Percentiles rank a stretch among this genome's conserved stretches.
Evolutionary conservation across 2,797 vertebrate genomes (phyloP).

Genomic region (Pseudotriccus pelzelni): DNA sequence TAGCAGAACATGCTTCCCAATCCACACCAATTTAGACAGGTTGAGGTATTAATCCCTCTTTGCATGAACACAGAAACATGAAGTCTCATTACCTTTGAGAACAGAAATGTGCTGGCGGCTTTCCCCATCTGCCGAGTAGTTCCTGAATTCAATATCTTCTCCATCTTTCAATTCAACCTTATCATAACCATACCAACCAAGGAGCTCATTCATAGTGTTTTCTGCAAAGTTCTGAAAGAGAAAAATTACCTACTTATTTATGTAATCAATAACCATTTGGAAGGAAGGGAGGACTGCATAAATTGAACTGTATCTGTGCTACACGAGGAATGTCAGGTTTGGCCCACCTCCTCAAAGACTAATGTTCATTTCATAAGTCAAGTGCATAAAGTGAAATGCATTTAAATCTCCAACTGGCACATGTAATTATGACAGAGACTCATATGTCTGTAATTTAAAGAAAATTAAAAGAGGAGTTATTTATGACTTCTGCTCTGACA

Average conservation of each 20-base stretch:
- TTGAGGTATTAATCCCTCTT: slow-evolving; percentile 63
- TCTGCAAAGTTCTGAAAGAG: slow-evolving; percentile 96
- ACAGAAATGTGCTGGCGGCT: slow-evolving; percentile 96
- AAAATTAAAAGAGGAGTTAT: slow-evolving; percentile 68
- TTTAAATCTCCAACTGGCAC: slow-evolving; percentile 71
- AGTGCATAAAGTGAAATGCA: slow-evolving; percentile 63
- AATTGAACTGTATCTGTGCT: slow-evolving; percentile 65
- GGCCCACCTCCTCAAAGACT: slow-evolving; percentile 61
- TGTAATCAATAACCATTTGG: slow-evolving; percentile 76
- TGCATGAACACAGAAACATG: slow-evolving; percentile 58
- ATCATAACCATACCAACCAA: slow-evolving; percentile 99
- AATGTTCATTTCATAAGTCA: slow-evolving; percentile 72
- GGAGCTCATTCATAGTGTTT: slow-evolving; percentile 99
- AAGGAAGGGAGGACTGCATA: slow-evolving; percentile 67
- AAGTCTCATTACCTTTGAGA: slow-evolving; percentile 90
- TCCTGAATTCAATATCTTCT: slow-evolving; percentile 95
- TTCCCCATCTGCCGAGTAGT: slow-evolving; percentile 89
- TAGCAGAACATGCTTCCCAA: slow-evolving; percentile 42
- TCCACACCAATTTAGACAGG: slow-evolving; percentile 27
- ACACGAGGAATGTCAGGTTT: slow-evolving; percentile 51
- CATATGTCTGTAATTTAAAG: slow-evolving; percentile 69
- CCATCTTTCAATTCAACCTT: slow-evolving; percentile 98
- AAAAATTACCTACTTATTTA: slow-evolving; percentile 77
- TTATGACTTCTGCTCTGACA: slow-evolving; percentile 65
- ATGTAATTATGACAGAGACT: slow-evolving; percentile 69